Base-by-base conservation (phyloP, 2,113 vertebrate genomes). In the Balaenoptera acutorostrata region DNA sequence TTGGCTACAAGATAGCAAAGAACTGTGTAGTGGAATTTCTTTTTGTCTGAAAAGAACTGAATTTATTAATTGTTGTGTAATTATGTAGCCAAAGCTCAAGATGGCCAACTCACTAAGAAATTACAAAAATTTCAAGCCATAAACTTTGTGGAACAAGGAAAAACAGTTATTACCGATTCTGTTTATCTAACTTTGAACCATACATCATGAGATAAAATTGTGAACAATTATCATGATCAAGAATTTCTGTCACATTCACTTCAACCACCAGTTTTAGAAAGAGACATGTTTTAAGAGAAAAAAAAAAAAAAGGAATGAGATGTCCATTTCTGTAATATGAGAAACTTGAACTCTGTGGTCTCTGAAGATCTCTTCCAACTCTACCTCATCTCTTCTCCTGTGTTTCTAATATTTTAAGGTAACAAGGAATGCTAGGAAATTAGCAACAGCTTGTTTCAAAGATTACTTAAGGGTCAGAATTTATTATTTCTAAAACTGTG, bases 401-500 rank as follows among this genome's bases (percentile, higher is more conserved):
- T 29, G 61, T 89, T 90, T 63, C 55, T 93, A 71, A 15, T 59
- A 44, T n/a, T 87, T 93, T 61, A 39, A 93, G 88, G 11, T 74
- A 81, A 74, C 31, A 82, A 88, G 46, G 10, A 55, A 69, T 55
- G 31, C 44, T 71, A 23, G 69, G 36, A 95, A 94, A 92, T 92
- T 69, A 92, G 49, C 52, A 95, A 44, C 31, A 66, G 59, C 57
- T 93, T 92, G 29, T 92, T 97, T 97, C 21, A 87, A 80, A 92
- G 80, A 88, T 66, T 93, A 84, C 39, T 95, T 81, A 41, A 23
- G n/a, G 52, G 61, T 29, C 25, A 72, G 57, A 59, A 90, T 66
- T 88, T 88, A 64, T 93, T 96, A 97, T 95, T 96, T 93, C 78
- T 93, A 92, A 91, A 97, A 83, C 39, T 92, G 36, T 69, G 49